Conservation (phyloP, 2,113 vertebrate species). For the Aphelocoma coerulescens region DNA sequence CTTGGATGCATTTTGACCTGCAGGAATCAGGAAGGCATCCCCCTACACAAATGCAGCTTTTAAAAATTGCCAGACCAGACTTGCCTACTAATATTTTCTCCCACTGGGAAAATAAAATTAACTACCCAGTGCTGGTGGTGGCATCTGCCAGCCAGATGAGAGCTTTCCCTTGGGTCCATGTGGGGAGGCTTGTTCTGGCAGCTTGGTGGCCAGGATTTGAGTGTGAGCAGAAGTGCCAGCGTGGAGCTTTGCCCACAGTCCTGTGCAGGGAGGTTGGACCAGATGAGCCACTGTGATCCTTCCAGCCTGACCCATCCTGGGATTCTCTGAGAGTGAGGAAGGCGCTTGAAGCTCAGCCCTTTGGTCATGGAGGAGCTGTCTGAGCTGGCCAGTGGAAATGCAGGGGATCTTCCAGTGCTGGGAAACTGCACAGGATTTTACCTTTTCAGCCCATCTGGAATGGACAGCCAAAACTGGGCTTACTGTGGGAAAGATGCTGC, state of each 20-base stretch:
- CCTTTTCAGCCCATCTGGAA: background rate
- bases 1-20: background rate
- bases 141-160: background rate
- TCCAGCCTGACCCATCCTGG: background rate
- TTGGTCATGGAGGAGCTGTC: background rate
- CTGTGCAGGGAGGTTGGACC: background rate
- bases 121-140: background rate
- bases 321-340: background rate
- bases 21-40: background rate
- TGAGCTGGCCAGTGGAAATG: background rate
- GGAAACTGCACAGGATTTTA: background rate
- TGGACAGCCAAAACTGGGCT: background rate
- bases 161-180: background rate
- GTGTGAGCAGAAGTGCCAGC: background rate
- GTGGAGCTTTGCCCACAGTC: background rate
- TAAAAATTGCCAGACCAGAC: background rate
- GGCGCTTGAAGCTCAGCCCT: background rate
- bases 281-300: background rate
- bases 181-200: background rate
- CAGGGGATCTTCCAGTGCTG: background rate
- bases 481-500: background rate
- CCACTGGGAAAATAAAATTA: background rate
- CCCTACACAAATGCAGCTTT: background rate
- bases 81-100: background rate
- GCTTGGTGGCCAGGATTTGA: background rate